These are phyloP conservation scores for Girardinus metallicus DNA, from an alignment of 2,797 vertebrate species.

Conservation along the genomic window DNA sequence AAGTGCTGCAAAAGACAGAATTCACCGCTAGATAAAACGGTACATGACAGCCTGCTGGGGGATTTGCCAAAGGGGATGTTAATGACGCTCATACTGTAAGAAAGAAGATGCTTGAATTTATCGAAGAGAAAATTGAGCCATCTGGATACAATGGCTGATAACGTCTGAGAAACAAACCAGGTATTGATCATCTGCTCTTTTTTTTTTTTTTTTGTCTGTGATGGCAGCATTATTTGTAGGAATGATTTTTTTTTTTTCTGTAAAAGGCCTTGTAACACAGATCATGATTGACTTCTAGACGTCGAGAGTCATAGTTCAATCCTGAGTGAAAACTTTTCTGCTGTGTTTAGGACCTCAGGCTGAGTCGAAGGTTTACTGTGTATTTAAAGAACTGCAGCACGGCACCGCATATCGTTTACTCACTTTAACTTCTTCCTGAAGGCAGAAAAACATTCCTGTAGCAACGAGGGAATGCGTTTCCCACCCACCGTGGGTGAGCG, in stretches of 20 bases:
- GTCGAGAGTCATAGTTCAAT: background rate
- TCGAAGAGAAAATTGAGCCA: background rate
- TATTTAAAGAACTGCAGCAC: constrained; percentile 1
- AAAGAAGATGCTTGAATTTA: constrained; percentile 2
- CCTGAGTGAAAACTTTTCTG: background rate
- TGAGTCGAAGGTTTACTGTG: background rate
- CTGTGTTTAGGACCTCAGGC: background rate
- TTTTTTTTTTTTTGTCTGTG: no score
- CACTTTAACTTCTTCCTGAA: background rate
- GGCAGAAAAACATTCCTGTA: background rate
- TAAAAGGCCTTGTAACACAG: background rate
- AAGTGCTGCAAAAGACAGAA: background rate
- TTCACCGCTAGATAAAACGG: background rate
- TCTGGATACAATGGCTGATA: background rate
- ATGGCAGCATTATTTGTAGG: background rate
- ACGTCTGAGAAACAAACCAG: background rate
- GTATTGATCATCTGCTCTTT: background rate
- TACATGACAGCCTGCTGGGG: background rate
- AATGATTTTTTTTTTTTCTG: background rate
- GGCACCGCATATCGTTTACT: background rate
- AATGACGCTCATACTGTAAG: constrained; percentile 1
- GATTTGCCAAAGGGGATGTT: background rate
- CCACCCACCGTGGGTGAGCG: background rate
- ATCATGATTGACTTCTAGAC: background rate
- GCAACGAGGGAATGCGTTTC: background rate